Conservation (phyloP, 1,140 invertebrate species). For the Drosophila elegans region DNA sequence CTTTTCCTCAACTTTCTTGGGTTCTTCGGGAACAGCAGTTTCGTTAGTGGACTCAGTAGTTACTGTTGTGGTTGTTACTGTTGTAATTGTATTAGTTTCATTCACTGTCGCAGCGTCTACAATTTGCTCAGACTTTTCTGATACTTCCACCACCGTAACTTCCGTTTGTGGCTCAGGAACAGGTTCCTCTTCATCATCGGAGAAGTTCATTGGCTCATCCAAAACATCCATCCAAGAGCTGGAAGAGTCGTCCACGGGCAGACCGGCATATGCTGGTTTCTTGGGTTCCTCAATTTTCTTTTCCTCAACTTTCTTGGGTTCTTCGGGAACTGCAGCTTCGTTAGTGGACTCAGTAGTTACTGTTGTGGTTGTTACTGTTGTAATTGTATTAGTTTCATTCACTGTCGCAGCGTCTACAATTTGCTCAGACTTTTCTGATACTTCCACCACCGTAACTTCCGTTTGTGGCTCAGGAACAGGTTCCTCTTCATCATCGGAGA, state of each 20-base stretch:
- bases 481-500: neutral
- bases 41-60: conserved; percentile 13
- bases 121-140: neutral
- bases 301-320: neutral
- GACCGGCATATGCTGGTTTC: conserved; percentile 71
- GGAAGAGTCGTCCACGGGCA: conserved; percentile 85
- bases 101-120: neutral
- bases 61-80: conserved; percentile 16
- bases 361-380: conserved; percentile 16
- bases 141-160: neutral
- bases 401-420: too few relatives aligned
- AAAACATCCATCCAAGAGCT: conserved; percentile 86
- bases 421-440: too few relatives aligned
- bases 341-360: conserved; percentile 7
- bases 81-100: conserved; percentile 6
- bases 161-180: conserved; percentile 7
- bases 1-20: neutral
- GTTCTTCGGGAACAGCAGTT: neutral
- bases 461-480: neutral
- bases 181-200: conserved; percentile 66
- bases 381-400: too few relatives aligned
- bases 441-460: too few relatives aligned
- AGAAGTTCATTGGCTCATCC: conserved; percentile 85
- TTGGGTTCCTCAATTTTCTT: conserved; percentile 41
- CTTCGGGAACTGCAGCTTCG: neutral